Evolutionary conservation across 2,113 vertebrate species (phyloP).

Genomic region (Zingel zingel): DNA sequence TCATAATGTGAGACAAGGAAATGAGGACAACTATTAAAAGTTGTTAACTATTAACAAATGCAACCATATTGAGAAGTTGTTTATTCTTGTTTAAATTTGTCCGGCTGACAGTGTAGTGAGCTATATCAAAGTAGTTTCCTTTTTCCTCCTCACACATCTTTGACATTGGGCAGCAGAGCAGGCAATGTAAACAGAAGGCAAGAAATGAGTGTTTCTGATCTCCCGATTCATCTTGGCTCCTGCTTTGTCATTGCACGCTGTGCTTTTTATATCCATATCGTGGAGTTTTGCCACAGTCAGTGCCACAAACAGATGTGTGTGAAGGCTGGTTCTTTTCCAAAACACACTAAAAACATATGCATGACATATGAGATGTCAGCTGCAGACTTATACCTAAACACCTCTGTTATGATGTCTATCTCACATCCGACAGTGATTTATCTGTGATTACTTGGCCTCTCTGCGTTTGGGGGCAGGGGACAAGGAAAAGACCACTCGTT

Average conservation of each 20-base stretch:
- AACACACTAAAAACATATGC: constrained; percentile 62
- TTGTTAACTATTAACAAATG: too few relatives aligned
- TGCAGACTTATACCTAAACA: constrained; percentile 59
- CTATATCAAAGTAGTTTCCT: constrained; percentile 32
- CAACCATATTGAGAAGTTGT: background rate
- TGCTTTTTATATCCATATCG: constrained; percentile 62
- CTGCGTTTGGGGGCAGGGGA: constrained; percentile 33
- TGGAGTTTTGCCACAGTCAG: constrained; percentile 47
- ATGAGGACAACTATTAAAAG: constrained; percentile 45
- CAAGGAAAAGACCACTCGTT: constrained; percentile 69
- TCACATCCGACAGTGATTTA: constrained; percentile 77
- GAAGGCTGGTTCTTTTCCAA: constrained; percentile 66
- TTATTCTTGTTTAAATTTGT: constrained; percentile 36
- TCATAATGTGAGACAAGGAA: constrained; percentile 38
- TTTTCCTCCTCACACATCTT: constrained; percentile 58
- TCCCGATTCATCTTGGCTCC: constrained; percentile 48
- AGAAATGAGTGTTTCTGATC: constrained; percentile 59
- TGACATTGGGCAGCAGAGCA: constrained; percentile 59
- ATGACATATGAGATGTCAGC: constrained; percentile 60
- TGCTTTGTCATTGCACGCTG: constrained; percentile 57
- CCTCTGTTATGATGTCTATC: constrained; percentile 67
- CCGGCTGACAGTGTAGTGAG: constrained; percentile 1
- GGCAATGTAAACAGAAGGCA: constrained; percentile 51
- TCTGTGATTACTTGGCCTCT: constrained; percentile 75
- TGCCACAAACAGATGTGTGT: constrained; percentile 56